phyloP scores from a whole-genome alignment of 92 coral and sea anemone genomes.

The Epizoanthus rinbou region DNA sequence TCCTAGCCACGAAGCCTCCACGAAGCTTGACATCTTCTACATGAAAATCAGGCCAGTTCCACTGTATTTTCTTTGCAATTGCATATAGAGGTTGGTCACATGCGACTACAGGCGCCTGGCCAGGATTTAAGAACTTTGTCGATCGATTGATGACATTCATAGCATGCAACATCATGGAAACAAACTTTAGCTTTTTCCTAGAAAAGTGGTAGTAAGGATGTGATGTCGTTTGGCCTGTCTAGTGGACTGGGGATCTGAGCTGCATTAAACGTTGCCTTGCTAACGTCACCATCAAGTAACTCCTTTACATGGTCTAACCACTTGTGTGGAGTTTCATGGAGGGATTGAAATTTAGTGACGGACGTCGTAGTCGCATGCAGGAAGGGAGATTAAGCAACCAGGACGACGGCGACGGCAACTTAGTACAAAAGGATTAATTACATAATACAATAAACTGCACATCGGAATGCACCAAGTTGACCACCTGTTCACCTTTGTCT shows the following conservation, averaged over 20 bases:
- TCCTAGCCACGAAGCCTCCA: not conserved
- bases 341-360: not conserved
- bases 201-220: conserved; percentile 31
- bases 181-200: conserved; percentile 34
- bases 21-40: not conserved
- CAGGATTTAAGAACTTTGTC: conserved; percentile 18
- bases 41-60: conserved; percentile 34
- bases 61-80: conserved; percentile 34
- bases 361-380: too few relatives aligned
- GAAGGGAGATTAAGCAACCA: too few relatives aligned
- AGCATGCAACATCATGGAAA: conserved; percentile 39
- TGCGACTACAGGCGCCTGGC: conserved; percentile 35
- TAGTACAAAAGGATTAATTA: too few relatives aligned
- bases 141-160: conserved; percentile 9
- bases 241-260: not conserved
- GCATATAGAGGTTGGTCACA: conserved; percentile 46
- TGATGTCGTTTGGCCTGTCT: not conserved
- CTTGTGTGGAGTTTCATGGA: not conserved
- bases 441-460: too few relatives aligned
- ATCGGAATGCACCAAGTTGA: too few relatives aligned
- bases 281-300: not conserved
- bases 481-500: too few relatives aligned
- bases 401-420: too few relatives aligned
- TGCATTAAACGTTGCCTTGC: not conserved
- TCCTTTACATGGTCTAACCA: conserved; percentile 2